Base-by-base conservation (phyloP, 2,113 vertebrate genomes). In the Blennius ocellaris region DNA sequence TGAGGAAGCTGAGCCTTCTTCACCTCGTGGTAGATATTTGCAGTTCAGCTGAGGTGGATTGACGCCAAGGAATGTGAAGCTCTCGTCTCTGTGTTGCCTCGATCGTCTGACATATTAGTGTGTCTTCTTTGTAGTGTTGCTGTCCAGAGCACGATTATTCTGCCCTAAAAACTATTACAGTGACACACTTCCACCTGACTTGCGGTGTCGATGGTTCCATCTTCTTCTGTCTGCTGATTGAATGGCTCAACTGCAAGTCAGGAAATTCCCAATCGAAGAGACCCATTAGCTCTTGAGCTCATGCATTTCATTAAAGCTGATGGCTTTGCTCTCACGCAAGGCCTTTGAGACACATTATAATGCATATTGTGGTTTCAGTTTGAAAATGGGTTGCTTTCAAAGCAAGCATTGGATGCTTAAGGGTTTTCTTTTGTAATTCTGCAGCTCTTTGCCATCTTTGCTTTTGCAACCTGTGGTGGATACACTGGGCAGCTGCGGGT, bases 361-460 rank as follows among this genome's bases (percentile, higher is more conserved):
- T 45, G 41, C 8, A 47, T 17, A 9, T 17, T 16, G 48, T 50
- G 15, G 15, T 14, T 7, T 30, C 15, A n/a, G 1, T 57, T 43
- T 11, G 17, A 7, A 50, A 11, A 11, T 1, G 15, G 1, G 3
- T 2, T 37, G 7, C 21, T 48, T 30, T 17, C 6, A 11, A 0
- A 73, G 11, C 5, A n/a, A 8, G 4, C 2, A 17, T 52, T 12
- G 21, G 15, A 61, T 44, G 21, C 4, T 30, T 30, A 30, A 30
- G 21, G 21, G 21, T 30, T 30, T 30, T 30, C 21, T 4, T 30
- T 30, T 91, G 67, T 90, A 1, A 7, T n/a, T 56, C 14, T 60
- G 67, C 93, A 99, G 98, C 95, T 99, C 91, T 99, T 99, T 97
- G 95, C 97, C 87, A 98, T 99, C 92, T 99, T 99, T 96, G 97